phyloP scores from a whole-genome alignment of 2,797 vertebrate species.

The Discoglossus pictus region DNA sequence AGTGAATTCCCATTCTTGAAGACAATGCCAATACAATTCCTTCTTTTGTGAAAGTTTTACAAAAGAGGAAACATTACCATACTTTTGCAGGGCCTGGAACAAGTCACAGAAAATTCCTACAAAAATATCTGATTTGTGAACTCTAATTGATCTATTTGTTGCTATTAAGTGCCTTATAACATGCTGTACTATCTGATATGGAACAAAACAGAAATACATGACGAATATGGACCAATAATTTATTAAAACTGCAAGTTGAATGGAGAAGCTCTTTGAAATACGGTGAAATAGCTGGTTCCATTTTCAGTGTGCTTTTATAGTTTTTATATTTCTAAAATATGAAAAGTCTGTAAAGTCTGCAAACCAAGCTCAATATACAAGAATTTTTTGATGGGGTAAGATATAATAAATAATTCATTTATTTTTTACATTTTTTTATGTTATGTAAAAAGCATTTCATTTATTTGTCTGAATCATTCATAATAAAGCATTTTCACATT shows the following conservation, averaged over 20 bases:
- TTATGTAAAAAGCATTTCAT: slow-evolving; percentile 39
- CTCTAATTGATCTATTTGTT: slow-evolving; percentile 26
- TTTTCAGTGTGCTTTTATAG: slow-evolving; percentile 25
- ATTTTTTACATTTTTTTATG: slow-evolving; percentile 24
- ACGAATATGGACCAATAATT: slow-evolving; percentile 30
- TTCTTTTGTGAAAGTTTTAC: no score
- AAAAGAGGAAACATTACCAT: slow-evolving; percentile 70
- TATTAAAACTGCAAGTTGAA: slow-evolving; percentile 26
- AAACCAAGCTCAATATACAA: slow-evolving; percentile 28
- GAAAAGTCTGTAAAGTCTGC: slow-evolving; percentile 79
- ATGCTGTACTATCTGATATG: slow-evolving; percentile 16
- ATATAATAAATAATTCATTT: slow-evolving; percentile 27
- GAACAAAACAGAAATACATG: slow-evolving; percentile 26
- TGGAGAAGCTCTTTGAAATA: slow-evolving; percentile 23
- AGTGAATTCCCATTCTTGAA: no score
- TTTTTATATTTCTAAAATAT: slow-evolving; percentile 24
- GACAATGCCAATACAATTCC: no score
- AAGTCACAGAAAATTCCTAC: background rate
- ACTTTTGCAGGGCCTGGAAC: slow-evolving; percentile 34
- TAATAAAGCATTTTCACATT: slow-evolving; percentile 51
- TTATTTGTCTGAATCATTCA: slow-evolving; percentile 23
- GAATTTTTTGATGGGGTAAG: slow-evolving; percentile 37
- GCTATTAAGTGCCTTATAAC: slow-evolving; percentile 40
- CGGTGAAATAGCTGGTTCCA: slow-evolving; percentile 12
- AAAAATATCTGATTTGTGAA: no score